These are phyloP conservation scores for Phengaris arion DNA, from an alignment of 2,888 invertebrate species.

Conservation along the genomic window DNA sequence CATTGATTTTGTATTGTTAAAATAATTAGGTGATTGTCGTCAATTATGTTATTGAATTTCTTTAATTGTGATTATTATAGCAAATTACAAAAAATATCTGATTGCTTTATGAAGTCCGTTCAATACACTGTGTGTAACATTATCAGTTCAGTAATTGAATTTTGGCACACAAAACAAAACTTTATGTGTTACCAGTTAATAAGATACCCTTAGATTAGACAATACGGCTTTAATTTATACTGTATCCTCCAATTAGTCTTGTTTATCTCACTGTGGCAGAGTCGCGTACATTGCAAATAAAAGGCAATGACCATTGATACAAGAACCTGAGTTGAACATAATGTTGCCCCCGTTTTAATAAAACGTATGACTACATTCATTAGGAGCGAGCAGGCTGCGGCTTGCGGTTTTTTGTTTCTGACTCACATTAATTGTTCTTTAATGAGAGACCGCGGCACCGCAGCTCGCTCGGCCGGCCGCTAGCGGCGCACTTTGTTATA, in stretches of 20 bases:
- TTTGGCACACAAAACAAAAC: too few species aligned
- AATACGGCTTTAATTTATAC: background rate
- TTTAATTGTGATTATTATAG: background rate
- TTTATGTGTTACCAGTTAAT: too few species aligned
- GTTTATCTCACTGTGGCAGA: background rate
- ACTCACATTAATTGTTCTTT: slow-evolving; percentile 53
- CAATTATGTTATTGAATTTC: background rate
- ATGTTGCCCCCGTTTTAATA: slow-evolving; percentile 41
- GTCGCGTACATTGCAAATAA: background rate
- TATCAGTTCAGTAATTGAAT: too few species aligned
- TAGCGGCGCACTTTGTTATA: slow-evolving; percentile 42
- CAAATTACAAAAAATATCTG: background rate
- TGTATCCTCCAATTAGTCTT: background rate
- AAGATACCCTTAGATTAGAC: too few species aligned
- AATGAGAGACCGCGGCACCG: slow-evolving; percentile 47
- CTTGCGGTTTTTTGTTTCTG: slow-evolving; percentile 48
- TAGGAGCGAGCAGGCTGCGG: slow-evolving; percentile 44
- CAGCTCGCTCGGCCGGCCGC: slow-evolving; percentile 32
- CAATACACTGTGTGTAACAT: too few species aligned
- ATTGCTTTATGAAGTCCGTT: background rate
- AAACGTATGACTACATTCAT: slow-evolving; percentile 51
- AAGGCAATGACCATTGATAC: background rate
- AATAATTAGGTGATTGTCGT: background rate
- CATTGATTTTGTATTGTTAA: slow-evolving; percentile 36
- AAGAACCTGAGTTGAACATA: background rate